A percentile compares a stretch with the other conserved stretches of the same genome.
These are phyloP conservation scores for Istiophorus platypterus DNA, from an alignment of 2,113 vertebrate genomes.

Conservation along the genomic window DNA sequence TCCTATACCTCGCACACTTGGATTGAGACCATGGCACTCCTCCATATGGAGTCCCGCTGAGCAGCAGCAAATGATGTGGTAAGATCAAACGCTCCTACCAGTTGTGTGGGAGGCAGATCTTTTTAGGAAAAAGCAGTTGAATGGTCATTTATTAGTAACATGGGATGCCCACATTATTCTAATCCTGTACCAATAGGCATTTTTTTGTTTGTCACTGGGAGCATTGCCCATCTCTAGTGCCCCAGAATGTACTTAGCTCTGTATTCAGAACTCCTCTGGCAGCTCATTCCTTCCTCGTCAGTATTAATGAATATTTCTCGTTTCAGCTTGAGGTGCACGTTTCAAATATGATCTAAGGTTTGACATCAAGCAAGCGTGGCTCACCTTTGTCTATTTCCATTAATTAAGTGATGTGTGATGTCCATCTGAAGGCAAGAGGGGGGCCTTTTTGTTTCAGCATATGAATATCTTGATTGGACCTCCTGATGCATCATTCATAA, in stretches of 20 bases:
- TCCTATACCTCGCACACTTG: constrained; percentile 44
- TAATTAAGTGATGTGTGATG: constrained; percentile 60
- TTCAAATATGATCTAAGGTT: constrained; percentile 41
- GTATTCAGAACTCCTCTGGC: background rate
- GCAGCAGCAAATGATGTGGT: constrained; percentile 14
- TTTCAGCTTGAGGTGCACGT: constrained; percentile 36
- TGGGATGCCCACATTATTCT: constrained; percentile 39
- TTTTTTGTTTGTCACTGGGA: constrained; percentile 30
- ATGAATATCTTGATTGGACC: constrained; percentile 53
- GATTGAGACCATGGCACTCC: constrained; percentile 16
- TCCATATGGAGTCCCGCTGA: constrained; percentile 18
- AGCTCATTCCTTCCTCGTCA: background rate
- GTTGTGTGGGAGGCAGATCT: constrained; percentile 53
- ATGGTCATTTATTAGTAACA: constrained; percentile 55
- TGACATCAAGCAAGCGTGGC: constrained; percentile 29
- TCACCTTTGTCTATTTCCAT: constrained; percentile 50
- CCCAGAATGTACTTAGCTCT: constrained; percentile 2
- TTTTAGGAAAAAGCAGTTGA: constrained; percentile 51
- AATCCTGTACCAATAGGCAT: constrained; percentile 31
- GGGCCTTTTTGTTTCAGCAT: constrained; percentile 51
- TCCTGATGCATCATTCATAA: constrained; percentile 74
- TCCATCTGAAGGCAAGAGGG: constrained; percentile 24
- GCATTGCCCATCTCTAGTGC: background rate
- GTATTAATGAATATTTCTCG: constrained; percentile 26
- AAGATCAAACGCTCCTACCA: constrained; percentile 40